Percentiles rank a stretch among this genome's conserved stretches.
Evolutionary conservation across 1,140 invertebrate species (phyloP).

Genomic region (Diachasma alloeum): DNA sequence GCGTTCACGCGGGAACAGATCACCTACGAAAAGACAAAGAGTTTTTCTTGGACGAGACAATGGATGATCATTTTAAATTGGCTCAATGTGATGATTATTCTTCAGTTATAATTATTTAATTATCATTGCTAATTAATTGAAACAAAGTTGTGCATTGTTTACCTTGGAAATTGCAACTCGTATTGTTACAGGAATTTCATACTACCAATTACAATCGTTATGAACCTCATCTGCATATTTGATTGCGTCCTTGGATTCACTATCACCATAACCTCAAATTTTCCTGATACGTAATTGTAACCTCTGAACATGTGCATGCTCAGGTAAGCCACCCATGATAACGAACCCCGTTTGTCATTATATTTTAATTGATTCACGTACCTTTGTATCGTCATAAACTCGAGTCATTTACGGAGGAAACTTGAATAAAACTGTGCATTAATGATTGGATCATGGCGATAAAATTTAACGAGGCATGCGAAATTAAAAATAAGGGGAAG

Average conservation of each 20-base stretch:
- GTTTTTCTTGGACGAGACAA: no score
- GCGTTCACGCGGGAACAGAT: no score
- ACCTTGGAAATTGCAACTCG: neutral
- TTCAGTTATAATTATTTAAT: neutral
- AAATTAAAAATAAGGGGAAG: neutral
- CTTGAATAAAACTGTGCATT: neutral
- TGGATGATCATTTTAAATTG: neutral
- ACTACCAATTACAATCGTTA: neutral
- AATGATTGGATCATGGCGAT: conserved; percentile 18
- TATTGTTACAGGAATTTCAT: neutral
- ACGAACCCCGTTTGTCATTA: neutral
- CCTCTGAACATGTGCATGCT: neutral
- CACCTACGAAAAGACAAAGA: neutral
- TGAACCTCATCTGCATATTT: neutral
- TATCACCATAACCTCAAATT: no score
- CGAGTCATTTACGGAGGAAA: neutral
- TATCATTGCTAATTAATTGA: neutral
- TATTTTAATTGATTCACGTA: conserved; percentile 9
- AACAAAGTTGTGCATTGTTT: no score
- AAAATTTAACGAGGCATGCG: conserved; percentile 27
- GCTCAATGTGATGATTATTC: neutral
- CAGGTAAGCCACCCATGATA: neutral
- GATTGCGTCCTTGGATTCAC: neutral
- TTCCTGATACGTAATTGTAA: neutral
- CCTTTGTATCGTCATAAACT: neutral